Evolutionary conservation across 2,888 invertebrate genomes (phyloP).

Genomic region (Archaeoteleia sp.): DNA sequence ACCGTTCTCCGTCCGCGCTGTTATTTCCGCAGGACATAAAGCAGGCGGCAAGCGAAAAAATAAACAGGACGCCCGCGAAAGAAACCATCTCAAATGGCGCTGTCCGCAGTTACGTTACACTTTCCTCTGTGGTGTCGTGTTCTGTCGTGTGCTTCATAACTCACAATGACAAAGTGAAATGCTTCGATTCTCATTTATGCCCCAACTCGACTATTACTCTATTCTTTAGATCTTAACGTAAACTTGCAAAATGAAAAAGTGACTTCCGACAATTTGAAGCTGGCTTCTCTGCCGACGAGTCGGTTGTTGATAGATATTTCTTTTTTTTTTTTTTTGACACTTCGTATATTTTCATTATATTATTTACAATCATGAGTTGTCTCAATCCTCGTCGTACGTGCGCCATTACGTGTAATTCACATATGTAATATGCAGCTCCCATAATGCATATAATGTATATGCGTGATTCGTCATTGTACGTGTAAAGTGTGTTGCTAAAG

Average conservation of each 20-base stretch:
- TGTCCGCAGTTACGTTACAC: slow-evolving; percentile 8
- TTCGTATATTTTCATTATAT: slow-evolving; percentile 68
- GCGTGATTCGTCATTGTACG: too few relatives aligned
- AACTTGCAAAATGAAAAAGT: not conserved
- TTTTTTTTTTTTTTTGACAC: slow-evolving; percentile 63
- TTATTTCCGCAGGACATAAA: slow-evolving; percentile 64
- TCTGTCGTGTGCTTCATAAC: not conserved
- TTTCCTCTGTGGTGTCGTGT: not conserved
- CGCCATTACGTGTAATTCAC: slow-evolving; percentile 38
- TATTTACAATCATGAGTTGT: slow-evolving; percentile 66
- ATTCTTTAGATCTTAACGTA: too few relatives aligned
- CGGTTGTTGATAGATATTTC: slow-evolving; percentile 36
- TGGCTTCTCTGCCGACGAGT: slow-evolving; percentile 66
- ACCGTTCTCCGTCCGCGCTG: slow-evolving; percentile 64
- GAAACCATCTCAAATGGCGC: slow-evolving; percentile 69
- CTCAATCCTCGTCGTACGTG: slow-evolving; percentile 38
- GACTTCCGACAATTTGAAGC: slow-evolving; percentile 58
- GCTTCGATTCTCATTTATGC: too few relatives aligned
- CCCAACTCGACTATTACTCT: too few relatives aligned
- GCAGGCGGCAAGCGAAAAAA: slow-evolving; percentile 68
- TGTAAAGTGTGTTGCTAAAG: slow-evolving; percentile 5
- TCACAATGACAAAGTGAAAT: not conserved
- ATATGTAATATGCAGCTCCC: slow-evolving; percentile 38
- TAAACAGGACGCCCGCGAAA: slow-evolving; percentile 67
- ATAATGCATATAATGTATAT: slow-evolving; percentile 13